Base-by-base conservation (phyloP, 2,888 invertebrate genomes). In the Colletes collaris region DNA sequence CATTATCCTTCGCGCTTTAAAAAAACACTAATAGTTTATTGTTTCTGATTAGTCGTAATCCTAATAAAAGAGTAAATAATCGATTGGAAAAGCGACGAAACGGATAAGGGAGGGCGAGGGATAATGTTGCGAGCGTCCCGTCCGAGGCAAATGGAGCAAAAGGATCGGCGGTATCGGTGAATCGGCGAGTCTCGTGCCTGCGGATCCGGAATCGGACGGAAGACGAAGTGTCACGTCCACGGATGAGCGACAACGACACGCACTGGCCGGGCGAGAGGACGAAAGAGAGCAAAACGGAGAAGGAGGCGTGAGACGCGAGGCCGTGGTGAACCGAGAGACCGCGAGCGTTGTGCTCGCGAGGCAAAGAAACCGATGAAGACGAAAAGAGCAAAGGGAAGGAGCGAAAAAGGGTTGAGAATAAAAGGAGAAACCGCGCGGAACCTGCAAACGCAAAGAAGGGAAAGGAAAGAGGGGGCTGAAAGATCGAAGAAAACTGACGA, bases 221-320 rank as follows among this genome's bases (percentile, higher is more conserved):
- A 73, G 75, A 68, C 71, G 52, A 71, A 82, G 82, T 82, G 82
- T 83, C 79, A 60, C 80, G 76, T 80, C 49, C 64, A n/a, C 53
- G 79, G 76, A 83, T 79, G 83, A 83, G 71, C 72, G 67, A 83
- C 79, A 79, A 83, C 73, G 76, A 67, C 83, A 74, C 76, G 70
- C 70, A 73, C 58, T 19, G 67, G 27, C 11, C 16, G 59, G 40
- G 52, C 60, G 60, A 69, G 71, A 62, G 50, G 62, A 71, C 55
- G 68, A 56, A 59, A 69, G 59, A 19, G 60, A 69, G 70, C 68
- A 63, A 76, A 64, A 69, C 52, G 49, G 46, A 76, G 27, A 27
- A 27, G 76, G 44, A 78, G 69, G 76, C 69, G 78, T 62, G 69
- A 78, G 76, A 68, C 63, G 55, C 27, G 16, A 63, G 46, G 40